Conservation (phyloP, 2,797 vertebrate species). For the Melanotaenia maccullochi region DNA sequence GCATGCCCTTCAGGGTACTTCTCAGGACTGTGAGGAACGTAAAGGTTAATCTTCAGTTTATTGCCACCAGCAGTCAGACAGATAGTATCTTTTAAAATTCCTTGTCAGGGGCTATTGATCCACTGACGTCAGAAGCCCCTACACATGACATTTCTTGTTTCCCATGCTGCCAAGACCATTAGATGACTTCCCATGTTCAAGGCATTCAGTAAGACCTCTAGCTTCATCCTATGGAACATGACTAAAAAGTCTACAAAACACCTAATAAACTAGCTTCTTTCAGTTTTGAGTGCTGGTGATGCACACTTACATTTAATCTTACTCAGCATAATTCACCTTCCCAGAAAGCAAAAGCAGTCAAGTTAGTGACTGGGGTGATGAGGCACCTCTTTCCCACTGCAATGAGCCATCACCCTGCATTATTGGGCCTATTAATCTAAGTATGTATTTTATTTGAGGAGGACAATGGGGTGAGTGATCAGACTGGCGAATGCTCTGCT, state of each 20-base stretch:
- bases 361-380: conserved; percentile 58
- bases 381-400: conserved; percentile 32
- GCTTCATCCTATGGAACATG: conserved; percentile 31
- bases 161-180: conserved; percentile 62
- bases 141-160: conserved; percentile 82
- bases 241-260: conserved; percentile 44
- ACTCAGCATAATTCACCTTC: conserved; percentile 41
- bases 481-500: conserved; percentile 50
- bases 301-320: conserved; percentile 46
- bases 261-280: conserved; percentile 37
- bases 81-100: conserved; percentile 84
- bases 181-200: conserved; percentile 66
- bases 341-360: conserved; percentile 59
- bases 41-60: conserved; percentile 86
- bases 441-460: conserved; percentile 79
- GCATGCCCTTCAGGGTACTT: conserved; percentile 83
- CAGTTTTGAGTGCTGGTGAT: conserved; percentile 25
- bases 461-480: conserved; percentile 76
- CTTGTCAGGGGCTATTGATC: conserved; percentile 79
- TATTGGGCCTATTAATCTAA: conserved; percentile 78
- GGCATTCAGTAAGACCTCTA: conserved; percentile 36
- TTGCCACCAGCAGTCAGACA: conserved; percentile 82
- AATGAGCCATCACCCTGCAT: conserved; percentile 60
- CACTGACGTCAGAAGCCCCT: conserved; percentile 72
- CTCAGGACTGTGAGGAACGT: conserved; percentile 68